phyloP scores from a whole-genome alignment of 2,888 invertebrate genomes.

The Tetropium fuscum region DNA sequence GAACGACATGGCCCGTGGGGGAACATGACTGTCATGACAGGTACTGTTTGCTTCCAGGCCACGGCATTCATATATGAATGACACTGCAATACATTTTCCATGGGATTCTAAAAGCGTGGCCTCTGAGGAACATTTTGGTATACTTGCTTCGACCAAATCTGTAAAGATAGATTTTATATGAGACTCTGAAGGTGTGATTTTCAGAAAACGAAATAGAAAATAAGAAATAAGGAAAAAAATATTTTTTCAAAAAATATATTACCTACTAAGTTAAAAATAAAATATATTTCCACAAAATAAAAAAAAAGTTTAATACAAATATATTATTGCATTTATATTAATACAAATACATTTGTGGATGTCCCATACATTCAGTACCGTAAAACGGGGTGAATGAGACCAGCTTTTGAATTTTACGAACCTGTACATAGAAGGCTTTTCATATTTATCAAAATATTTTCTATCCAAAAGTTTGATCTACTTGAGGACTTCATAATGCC shows the following conservation, averaged over 20 bases:
- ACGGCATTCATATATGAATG: background rate
- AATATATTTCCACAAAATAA: background rate
- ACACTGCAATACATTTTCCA: background rate
- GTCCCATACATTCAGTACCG: conserved; percentile 30
- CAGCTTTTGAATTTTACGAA: too few species aligned
- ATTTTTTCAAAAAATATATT: too few species aligned
- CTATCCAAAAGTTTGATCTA: too few species aligned
- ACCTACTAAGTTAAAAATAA: too few species aligned
- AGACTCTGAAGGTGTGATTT: background rate
- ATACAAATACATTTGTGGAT: conserved; percentile 35
- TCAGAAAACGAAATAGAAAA: too few species aligned
- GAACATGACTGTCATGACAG: too few species aligned
- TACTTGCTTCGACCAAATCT: background rate
- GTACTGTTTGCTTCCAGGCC: background rate
- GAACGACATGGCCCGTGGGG: too few species aligned
- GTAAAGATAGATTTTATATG: background rate
- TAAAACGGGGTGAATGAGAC: too few species aligned
- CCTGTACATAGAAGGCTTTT: too few species aligned
- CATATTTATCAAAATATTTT: too few species aligned
- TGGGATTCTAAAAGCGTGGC: background rate
- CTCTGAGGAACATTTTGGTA: background rate
- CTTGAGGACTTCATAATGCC: too few species aligned
- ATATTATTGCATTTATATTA: background rate
- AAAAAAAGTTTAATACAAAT: background rate
- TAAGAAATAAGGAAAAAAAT: too few species aligned